Conservation (phyloP, 2,888 invertebrate species). For the Sicus ferrugineus region DNA sequence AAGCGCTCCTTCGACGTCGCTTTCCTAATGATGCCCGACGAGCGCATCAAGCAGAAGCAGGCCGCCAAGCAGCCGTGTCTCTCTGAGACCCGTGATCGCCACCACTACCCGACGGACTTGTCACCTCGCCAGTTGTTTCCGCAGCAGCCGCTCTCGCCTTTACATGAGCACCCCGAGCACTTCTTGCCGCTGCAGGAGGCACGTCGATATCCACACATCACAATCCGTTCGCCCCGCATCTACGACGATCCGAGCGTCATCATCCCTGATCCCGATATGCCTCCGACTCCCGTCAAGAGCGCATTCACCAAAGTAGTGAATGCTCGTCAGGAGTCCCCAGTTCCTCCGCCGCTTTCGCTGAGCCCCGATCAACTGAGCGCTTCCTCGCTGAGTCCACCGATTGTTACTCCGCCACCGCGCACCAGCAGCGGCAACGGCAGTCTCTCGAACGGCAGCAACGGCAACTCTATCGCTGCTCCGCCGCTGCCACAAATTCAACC, state of each 20-base stretch:
- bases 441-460: constrained; percentile 36
- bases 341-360: constrained; percentile 72
- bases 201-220: constrained; percentile 59
- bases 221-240: constrained; percentile 56
- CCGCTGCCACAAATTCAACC: constrained; percentile 64
- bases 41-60: constrained; percentile 70
- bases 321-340: constrained; percentile 69
- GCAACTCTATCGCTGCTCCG: constrained; percentile 37
- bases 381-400: constrained; percentile 80
- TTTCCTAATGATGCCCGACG: constrained; percentile 87
- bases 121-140: constrained; percentile 50
- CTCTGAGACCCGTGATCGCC: constrained; percentile 63
- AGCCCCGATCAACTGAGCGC: constrained; percentile 81
- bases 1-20: constrained; percentile 92
- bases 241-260: constrained; percentile 63
- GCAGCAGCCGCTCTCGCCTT: constrained; percentile 44
- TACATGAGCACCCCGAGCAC: constrained; percentile 49
- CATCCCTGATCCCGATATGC: constrained; percentile 55
- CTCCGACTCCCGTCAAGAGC: constrained; percentile 67
- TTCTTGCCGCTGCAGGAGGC: constrained; percentile 55
- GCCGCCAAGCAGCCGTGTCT: constrained; percentile 66
- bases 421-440: constrained; percentile 51
- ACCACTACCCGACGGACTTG: constrained; percentile 63
- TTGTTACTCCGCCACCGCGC: constrained; percentile 69
- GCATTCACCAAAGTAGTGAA: constrained; percentile 83